Conservation (phyloP, 2,797 vertebrate species). For the Sebastiscus albofasciatus region DNA sequence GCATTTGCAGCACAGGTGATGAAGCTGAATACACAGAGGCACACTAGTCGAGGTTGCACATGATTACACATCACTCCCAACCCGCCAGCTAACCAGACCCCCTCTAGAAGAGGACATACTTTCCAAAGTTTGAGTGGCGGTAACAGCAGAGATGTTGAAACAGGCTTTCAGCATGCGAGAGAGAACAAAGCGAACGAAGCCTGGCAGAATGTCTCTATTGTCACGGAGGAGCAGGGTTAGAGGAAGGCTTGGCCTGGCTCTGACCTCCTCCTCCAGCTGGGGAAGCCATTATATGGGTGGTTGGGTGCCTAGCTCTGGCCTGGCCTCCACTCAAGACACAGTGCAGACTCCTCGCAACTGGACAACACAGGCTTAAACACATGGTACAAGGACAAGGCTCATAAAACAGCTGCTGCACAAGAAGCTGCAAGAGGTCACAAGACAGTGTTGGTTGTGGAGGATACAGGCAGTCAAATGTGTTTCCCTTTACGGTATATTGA, state of each 20-base stretch:
- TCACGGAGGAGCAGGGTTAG: conserved; percentile 26
- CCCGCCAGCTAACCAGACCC: background rate
- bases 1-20: background rate
- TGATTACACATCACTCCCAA: background rate
- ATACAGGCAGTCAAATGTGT: background rate
- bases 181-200: conserved; percentile 30
- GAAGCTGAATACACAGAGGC: background rate
- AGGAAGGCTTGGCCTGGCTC: conserved; percentile 36
- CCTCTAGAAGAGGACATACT: background rate
- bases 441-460: background rate
- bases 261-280: conserved; percentile 62
- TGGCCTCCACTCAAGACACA: conserved; percentile 27
- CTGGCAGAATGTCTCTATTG: conserved; percentile 56
- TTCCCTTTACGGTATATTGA: background rate
- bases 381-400: conserved; percentile 3
- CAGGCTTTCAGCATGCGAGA: conserved; percentile 21
- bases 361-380: conserved; percentile 26
- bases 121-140: conserved; percentile 30
- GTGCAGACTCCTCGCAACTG: conserved; percentile 10
- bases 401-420: conserved; percentile 3
- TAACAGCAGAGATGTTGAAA: conserved; percentile 49
- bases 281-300: conserved; percentile 55
- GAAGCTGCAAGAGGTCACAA: conserved; percentile 2
- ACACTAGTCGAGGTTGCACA: background rate
- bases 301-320: conserved; percentile 45